These are phyloP conservation scores for Oenanthe oenanthe DNA, from an alignment of 2,113 vertebrate species.

Conservation along the genomic window DNA sequence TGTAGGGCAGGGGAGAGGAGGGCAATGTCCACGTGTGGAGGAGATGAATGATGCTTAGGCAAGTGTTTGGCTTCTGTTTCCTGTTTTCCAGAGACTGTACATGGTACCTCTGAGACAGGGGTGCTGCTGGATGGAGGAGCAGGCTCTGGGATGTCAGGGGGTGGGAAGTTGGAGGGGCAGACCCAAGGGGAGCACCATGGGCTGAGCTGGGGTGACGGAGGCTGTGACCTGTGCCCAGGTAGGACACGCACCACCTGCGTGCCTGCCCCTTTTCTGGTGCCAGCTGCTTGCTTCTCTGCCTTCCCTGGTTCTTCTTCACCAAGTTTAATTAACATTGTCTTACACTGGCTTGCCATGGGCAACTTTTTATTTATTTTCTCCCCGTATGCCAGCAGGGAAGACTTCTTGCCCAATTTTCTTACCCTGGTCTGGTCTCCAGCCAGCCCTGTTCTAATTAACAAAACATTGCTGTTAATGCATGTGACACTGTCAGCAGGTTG, in stretches of 20 bases:
- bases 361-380: neutral
- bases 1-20: neutral
- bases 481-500: rapidly evolving
- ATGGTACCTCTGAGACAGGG: neutral
- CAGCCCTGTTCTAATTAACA: neutral
- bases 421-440: neutral
- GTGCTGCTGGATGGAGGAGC: neutral
- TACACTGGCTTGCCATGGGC: neutral
- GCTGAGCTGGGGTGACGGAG: neutral
- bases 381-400: neutral
- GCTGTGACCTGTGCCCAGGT: rapidly evolving
- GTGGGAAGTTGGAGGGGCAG: neutral
- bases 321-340: neutral
- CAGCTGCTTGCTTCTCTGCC: neutral
- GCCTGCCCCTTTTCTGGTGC: neutral
- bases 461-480: neutral
- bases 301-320: neutral
- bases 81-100: neutral
- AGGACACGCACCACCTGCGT: rapidly evolving
- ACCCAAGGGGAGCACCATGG: rapidly evolving
- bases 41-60: neutral
- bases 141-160: neutral
- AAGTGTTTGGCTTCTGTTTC: neutral
- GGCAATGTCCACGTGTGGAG: rapidly evolving
- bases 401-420: neutral